Conservation (phyloP, 2,113 vertebrate genomes). For the Galbula dea region DNA sequence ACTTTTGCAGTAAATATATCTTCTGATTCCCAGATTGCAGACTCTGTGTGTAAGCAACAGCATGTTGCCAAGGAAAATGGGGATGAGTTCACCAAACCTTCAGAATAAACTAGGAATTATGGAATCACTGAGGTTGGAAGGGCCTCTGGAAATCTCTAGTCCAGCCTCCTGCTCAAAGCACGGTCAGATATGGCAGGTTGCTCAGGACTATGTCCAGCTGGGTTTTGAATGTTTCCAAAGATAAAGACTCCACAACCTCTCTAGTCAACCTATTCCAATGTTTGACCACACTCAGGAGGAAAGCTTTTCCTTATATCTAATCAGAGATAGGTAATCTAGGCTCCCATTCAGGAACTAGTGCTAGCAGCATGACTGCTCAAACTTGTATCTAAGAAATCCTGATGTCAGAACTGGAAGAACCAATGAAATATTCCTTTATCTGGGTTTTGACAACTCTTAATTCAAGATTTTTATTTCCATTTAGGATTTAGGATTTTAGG, state of each 20-base stretch:
- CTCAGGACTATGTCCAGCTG: background rate
- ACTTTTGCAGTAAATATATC: background rate
- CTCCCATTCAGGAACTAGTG: background rate
- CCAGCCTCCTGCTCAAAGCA: background rate
- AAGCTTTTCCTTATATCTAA: background rate
- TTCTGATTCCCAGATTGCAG: background rate
- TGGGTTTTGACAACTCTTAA: background rate
- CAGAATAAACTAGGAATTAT: background rate
- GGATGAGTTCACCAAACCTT: background rate
- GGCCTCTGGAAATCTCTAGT: background rate
- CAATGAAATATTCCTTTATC: background rate
- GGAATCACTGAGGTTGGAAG: background rate
- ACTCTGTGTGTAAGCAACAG: background rate
- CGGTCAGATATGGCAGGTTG: background rate
- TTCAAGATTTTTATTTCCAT: background rate
- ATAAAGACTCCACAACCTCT: background rate
- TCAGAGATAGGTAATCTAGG: background rate
- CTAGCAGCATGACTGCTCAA: background rate
- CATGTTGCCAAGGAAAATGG: background rate
- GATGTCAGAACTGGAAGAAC: background rate
- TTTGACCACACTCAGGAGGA: background rate
- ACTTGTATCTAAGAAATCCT: background rate
- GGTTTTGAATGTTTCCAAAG: background rate
- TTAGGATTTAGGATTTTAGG: background rate
- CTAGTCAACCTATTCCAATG: background rate